Base-by-base conservation (phyloP, 1,140 invertebrate genomes). In the Drosophila setifemur region DNA sequence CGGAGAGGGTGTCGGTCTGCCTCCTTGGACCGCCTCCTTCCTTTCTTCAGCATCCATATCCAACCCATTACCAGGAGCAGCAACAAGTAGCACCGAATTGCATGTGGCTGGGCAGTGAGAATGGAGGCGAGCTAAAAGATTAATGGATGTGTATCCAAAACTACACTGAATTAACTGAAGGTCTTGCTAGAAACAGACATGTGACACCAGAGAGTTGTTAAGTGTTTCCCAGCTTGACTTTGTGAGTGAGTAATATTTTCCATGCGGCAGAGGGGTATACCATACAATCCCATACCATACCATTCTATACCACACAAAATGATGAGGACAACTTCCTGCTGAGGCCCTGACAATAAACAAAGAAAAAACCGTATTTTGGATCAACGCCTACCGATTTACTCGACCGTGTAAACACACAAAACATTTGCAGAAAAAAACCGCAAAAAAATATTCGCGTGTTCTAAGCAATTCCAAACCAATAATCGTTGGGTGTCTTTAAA, bases 401-500 rank as follows among this genome's bases (percentile, higher is more conserved):
- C 55, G 42, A 77, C 61, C 77, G 63, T 69, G 49, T 40, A 79
- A 60, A 29, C 25, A 67, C 28, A 54, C 37, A 39, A 50, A 39
- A 54, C 72, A 35, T 26, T 49, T 31, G 21, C 33, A 39, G 35
- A 43, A 18, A 71, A 52, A 74, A 68, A 74, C 71, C 35, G 48
- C 76, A 52, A 47, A 64, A 55, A 60, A 21, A 55, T 54, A 68
- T 48, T 86, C 50, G 81, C 81, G 81, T 86, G 81, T 81, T 76
- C 81, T 86, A 86, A 86, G 76, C 81, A 86, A 86, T 86, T 86
- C 72, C 48, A 69, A 76, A 61, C 58, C 81, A 87, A 86, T 86
- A 86, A 86, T 86, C 81, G 72, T 76, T 86, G 81, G 81, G 81
- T 86, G 81, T 86, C 82, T 86, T 86, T 86, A 81, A 86, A 86